Evolutionary conservation across 1,140 invertebrate genomes (phyloP).

Genomic region (Orius insidiosus): DNA sequence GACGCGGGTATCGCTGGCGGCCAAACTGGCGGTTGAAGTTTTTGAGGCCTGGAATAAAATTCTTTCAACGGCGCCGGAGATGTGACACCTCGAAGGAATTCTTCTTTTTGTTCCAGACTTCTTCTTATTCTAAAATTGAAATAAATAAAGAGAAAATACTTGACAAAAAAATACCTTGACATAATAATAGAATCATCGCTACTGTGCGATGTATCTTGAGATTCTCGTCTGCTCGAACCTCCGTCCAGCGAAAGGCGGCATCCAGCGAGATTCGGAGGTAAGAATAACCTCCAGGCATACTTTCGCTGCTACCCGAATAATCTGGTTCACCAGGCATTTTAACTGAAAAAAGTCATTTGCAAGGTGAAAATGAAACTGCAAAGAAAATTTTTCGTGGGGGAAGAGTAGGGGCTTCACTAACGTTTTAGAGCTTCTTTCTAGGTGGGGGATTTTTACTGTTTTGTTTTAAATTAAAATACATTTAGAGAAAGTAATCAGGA

Average conservation of each 20-base stretch:
- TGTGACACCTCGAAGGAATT: slow-evolving; percentile 44
- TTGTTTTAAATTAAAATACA: no score
- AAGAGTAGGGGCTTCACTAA: no score
- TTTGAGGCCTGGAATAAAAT: slow-evolving; percentile 59
- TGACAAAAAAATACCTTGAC: slow-evolving; percentile 22
- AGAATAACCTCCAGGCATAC: slow-evolving; percentile 18
- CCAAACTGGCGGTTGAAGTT: slow-evolving; percentile 48
- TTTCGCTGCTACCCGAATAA: slow-evolving; percentile 12
- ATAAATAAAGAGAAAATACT: neutral
- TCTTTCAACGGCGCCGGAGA: slow-evolving; percentile 36
- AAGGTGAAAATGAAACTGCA: neutral
- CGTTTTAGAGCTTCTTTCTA: no score
- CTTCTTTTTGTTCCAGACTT: slow-evolving; percentile 72
- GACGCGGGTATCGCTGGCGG: slow-evolving; percentile 33
- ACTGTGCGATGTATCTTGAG: slow-evolving; percentile 21
- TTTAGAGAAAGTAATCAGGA: no score
- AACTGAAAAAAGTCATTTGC: neutral
- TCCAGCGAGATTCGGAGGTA: slow-evolving; percentile 21
- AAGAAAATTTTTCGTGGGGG: no score
- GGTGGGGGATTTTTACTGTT: no score
- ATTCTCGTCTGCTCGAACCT: slow-evolving; percentile 13
- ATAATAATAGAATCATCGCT: slow-evolving; percentile 47
- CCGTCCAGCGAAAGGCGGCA: slow-evolving; percentile 29
- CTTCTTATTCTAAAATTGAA: slow-evolving; percentile 42
- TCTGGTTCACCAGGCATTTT: slow-evolving; percentile 4